phyloP scores from a whole-genome alignment of 2,888 invertebrate species.

The Atethmia centrago region DNA sequence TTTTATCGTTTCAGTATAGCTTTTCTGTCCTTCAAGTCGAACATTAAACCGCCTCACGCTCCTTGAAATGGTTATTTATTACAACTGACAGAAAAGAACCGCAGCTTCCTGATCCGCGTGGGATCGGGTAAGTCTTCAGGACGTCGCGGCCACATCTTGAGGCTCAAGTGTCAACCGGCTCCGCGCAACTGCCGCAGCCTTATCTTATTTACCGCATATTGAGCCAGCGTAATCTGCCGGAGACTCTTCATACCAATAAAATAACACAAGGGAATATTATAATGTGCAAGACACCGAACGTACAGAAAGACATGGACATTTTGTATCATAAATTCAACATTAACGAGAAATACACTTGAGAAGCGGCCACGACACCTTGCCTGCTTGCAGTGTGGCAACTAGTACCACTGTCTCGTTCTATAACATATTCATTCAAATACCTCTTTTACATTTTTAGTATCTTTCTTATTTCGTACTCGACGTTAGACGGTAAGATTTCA shows the following conservation, averaged over 20 bases:
- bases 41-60: conserved; percentile 69
- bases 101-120: conserved; percentile 84
- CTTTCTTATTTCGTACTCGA: conserved; percentile 65
- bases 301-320: conserved; percentile 16
- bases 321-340: conserved; percentile 51
- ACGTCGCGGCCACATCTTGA: conserved; percentile 69
- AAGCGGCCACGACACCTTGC: conserved; percentile 27
- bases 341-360: conserved; percentile 56
- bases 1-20: conserved; percentile 77
- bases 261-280: conserved; percentile 37
- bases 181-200: conserved; percentile 80
- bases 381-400: conserved; percentile 55
- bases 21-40: conserved; percentile 61
- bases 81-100: conserved; percentile 77
- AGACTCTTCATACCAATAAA: conserved; percentile 65
- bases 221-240: conserved; percentile 66
- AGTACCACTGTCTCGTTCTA: conserved; percentile 64
- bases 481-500: conserved; percentile 38
- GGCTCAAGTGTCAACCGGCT: conserved; percentile 86
- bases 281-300: conserved; percentile 12
- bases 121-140: conserved; percentile 78
- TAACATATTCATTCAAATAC: conserved; percentile 76
- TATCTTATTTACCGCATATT: conserved; percentile 77
- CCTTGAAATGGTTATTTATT: conserved; percentile 75
- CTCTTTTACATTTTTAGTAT: conserved; percentile 76